A percentile compares a stretch with the other conserved stretches of the same genome.
phyloP scores from a whole-genome alignment of 2,113 vertebrate species.

The Apeltes quadracus region DNA sequence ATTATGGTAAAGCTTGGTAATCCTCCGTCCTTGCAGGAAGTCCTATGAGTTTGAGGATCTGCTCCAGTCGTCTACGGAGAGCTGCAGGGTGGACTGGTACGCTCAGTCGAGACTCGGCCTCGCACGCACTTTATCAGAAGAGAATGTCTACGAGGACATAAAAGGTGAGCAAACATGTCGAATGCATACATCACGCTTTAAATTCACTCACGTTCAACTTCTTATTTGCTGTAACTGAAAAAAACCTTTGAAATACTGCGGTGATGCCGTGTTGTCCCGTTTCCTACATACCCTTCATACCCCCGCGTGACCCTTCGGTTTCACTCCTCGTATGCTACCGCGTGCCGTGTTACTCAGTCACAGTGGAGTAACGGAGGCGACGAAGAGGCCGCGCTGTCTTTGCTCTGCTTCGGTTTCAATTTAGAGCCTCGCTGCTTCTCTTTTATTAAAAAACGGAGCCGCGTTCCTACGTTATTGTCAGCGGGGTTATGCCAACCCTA shows the following conservation, averaged over 20 bases:
- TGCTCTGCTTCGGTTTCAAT: slow-evolving; percentile 58
- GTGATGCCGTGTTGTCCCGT: not conserved
- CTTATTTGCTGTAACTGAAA: not conserved
- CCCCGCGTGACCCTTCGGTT: slow-evolving; percentile 7
- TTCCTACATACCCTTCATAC: not conserved
- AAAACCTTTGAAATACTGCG: not conserved
- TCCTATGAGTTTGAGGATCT: slow-evolving; percentile 97
- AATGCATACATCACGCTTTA: not conserved
- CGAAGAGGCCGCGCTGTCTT: slow-evolving; percentile 47
- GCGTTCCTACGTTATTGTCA: slow-evolving; percentile 63
- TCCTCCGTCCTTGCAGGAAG: slow-evolving; percentile 83
- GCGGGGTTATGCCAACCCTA: slow-evolving; percentile 70
- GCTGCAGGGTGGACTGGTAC: slow-evolving; percentile 89
- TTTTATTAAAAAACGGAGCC: slow-evolving; percentile 70
- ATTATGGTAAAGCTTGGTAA: slow-evolving; percentile 25
- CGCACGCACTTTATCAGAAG: slow-evolving; percentile 96
- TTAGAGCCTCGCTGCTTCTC: slow-evolving; percentile 46
- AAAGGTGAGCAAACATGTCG: slow-evolving; percentile 83
- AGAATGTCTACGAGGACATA: slow-evolving; percentile 98
- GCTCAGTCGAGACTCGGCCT: slow-evolving; percentile 92
- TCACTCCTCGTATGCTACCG: slow-evolving; percentile 25
- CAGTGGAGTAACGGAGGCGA: slow-evolving; percentile 41
- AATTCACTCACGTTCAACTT: not conserved
- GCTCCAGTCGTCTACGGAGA: slow-evolving; percentile 87
- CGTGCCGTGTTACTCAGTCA: slow-evolving; percentile 13